Percentiles rank a stretch among this genome's conserved stretches.
phyloP scores from a whole-genome alignment of 2,888 invertebrate species.

The Agonum fuliginosum region DNA sequence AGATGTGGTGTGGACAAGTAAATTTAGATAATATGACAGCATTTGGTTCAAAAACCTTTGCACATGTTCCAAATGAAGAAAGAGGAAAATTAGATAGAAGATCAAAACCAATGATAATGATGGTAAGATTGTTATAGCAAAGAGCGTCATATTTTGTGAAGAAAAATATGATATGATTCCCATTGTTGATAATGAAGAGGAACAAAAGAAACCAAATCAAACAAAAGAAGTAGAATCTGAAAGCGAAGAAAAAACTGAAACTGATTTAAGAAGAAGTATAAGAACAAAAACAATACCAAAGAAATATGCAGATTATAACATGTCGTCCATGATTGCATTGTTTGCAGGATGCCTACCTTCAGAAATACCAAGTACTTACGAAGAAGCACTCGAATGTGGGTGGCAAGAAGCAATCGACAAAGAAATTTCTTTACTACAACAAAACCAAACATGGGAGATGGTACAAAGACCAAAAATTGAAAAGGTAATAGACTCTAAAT shows the following conservation, averaged over 20 bases:
- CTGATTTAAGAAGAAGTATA: not conserved
- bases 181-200: not conserved
- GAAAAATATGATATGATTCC: not conserved
- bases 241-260: not conserved
- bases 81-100: too few relatives aligned
- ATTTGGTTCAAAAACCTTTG: too few relatives aligned
- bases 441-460: not conserved
- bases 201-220: not conserved
- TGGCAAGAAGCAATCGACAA: too few relatives aligned
- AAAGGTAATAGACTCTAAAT: too few relatives aligned
- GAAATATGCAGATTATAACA: not conserved
- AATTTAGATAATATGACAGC: not conserved
- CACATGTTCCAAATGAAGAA: too few relatives aligned
- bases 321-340: not conserved
- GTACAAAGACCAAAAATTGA: not conserved
- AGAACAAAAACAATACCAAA: not conserved
- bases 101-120: too few relatives aligned
- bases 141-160: not conserved
- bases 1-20: not conserved
- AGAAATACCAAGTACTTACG: not conserved
- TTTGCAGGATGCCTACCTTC: not conserved
- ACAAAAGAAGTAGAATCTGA: not conserved
- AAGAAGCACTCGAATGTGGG: too few relatives aligned
- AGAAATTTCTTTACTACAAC: not conserved
- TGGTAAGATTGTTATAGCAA: too few relatives aligned